phyloP scores from a whole-genome alignment of 2,888 invertebrate genomes.

The Pheosia tremula region DNA sequence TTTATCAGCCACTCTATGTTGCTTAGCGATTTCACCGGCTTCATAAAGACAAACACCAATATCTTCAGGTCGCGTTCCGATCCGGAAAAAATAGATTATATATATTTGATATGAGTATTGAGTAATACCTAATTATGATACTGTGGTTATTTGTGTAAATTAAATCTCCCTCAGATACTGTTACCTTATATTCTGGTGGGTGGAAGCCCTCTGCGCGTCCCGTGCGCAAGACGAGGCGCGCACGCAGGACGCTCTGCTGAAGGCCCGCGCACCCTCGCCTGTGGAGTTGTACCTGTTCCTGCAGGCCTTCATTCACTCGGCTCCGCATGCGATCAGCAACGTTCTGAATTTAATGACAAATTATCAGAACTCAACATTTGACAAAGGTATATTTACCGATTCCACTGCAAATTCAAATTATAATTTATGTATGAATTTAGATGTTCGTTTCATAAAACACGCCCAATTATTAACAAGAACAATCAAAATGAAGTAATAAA shows the following conservation, averaged over 20 bases:
- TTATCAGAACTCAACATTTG: conserved; percentile 82
- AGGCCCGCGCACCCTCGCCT: conserved; percentile 86
- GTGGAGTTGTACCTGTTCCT: conserved; percentile 91
- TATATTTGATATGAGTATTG: too few relatives aligned
- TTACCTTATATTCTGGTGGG: conserved; percentile 90
- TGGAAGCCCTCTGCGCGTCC: conserved; percentile 87
- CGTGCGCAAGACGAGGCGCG: conserved; percentile 82
- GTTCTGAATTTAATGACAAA: conserved; percentile 85
- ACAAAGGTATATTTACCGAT: conserved; percentile 83
- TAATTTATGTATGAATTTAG: too few relatives aligned
- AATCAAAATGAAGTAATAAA: too few relatives aligned
- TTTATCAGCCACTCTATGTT: conserved; percentile 3
- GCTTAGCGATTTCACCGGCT: too few relatives aligned
- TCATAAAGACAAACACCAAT: too few relatives aligned
- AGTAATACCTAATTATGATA: too few relatives aligned
- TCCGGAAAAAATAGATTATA: too few relatives aligned
- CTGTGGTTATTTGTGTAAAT: background rate
- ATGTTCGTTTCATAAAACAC: too few relatives aligned
- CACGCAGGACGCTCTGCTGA: conserved; percentile 84
- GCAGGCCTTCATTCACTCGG: conserved; percentile 91
- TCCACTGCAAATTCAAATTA: too few relatives aligned
- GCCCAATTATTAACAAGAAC: too few relatives aligned
- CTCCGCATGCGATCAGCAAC: conserved; percentile 87
- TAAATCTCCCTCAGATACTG: conserved; percentile 82
- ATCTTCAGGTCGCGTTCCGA: too few relatives aligned